These are phyloP conservation scores for Leptopilina drosophilae DNA, from an alignment of 2,888 invertebrate genomes.

Conservation along the genomic window DNA sequence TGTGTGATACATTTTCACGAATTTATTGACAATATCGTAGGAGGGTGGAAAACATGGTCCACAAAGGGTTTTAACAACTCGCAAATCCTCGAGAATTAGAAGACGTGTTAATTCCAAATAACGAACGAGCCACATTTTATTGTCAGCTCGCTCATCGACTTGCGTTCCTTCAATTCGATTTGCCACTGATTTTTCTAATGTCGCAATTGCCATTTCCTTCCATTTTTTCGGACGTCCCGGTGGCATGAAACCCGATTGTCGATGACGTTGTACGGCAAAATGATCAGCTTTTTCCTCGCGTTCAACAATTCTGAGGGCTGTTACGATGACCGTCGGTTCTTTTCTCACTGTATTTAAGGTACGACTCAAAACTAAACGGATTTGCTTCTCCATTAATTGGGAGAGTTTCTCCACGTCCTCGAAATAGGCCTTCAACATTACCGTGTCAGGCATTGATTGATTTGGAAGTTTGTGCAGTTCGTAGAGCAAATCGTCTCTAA, in stretches of 20 bases:
- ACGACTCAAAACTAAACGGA: slow-evolving; percentile 91
- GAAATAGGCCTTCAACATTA: slow-evolving; percentile 96
- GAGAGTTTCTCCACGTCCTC: slow-evolving; percentile 96
- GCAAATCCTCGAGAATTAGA: slow-evolving; percentile 92
- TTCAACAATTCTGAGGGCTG: slow-evolving; percentile 96
- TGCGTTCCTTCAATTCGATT: slow-evolving; percentile 96
- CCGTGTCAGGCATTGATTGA: slow-evolving; percentile 92
- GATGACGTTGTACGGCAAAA: slow-evolving; percentile 88
- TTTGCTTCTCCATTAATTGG: slow-evolving; percentile 91
- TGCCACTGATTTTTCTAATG: slow-evolving; percentile 87
- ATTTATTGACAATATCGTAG: slow-evolving; percentile 94
- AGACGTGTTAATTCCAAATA: slow-evolving; percentile 94
- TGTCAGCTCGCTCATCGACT: slow-evolving; percentile 91
- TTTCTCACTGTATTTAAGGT: slow-evolving; percentile 96
- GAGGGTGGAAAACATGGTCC: slow-evolving; percentile 97
- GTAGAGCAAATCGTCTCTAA: slow-evolving; percentile 94
- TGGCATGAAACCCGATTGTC: slow-evolving; percentile 92
- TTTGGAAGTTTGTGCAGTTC: slow-evolving; percentile 96
- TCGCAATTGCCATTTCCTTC: slow-evolving; percentile 91
- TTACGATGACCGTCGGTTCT: slow-evolving; percentile 96
- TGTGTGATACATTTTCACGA: slow-evolving; percentile 95
- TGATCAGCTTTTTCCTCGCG: slow-evolving; percentile 97
- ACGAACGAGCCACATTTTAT: slow-evolving; percentile 97
- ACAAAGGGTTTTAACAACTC: slow-evolving; percentile 93
- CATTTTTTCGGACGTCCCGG: slow-evolving; percentile 96